These are phyloP conservation scores for Colletes collaris DNA, from an alignment of 2,888 invertebrate genomes.

Conservation along the genomic window DNA sequence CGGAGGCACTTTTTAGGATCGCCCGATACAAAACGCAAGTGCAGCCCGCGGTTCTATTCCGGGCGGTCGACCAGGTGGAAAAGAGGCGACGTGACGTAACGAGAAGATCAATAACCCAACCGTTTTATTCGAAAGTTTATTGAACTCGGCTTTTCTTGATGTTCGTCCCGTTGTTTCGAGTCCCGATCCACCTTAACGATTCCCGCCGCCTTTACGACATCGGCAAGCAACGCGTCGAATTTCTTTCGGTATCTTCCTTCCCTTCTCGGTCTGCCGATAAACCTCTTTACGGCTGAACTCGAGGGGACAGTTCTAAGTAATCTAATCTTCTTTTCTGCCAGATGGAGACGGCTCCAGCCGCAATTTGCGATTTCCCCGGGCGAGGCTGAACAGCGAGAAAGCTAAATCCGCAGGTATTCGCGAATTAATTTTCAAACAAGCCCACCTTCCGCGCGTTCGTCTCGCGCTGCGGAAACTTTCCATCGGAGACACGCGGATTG, in stretches of 20 bases:
- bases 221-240: neutral
- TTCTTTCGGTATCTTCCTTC: conserved; percentile 7
- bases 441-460: neutral
- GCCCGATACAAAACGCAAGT: conserved; percentile 1
- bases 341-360: conserved; percentile 8
- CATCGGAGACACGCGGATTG: too few relatives aligned
- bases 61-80: conserved; percentile 32
- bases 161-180: conserved; percentile 2
- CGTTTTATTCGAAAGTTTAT: conserved; percentile 60
- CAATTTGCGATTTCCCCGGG: conserved; percentile 19
- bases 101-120: conserved; percentile 71
- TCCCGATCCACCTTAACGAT: neutral
- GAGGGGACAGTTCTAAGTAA: conserved; percentile 42
- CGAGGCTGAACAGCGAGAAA: neutral
- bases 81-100: conserved; percentile 69
- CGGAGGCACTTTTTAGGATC: neutral
- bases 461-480: too few relatives aligned
- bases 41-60: conserved; percentile 20
- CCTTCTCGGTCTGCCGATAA: conserved; percentile 18
- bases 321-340: conserved; percentile 40
- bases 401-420: conserved; percentile 7
- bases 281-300: conserved; percentile 41
- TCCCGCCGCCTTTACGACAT: conserved; percentile 32
- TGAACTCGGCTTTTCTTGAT: conserved; percentile 48
- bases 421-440: conserved; percentile 1